Base-by-base conservation (phyloP, 2,113 vertebrate genomes). In the Sterna hirundo region DNA sequence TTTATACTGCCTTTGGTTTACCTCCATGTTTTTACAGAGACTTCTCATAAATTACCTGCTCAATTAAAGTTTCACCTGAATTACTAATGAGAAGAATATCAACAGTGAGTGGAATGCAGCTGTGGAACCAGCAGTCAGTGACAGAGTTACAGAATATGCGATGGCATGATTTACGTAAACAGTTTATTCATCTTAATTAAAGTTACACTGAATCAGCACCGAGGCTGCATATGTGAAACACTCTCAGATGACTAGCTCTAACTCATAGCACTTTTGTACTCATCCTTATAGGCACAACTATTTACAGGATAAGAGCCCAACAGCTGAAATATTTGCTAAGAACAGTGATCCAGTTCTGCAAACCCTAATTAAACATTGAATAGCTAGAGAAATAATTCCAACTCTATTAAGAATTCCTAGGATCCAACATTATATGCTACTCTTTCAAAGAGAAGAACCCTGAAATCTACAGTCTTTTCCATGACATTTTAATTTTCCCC, bases 21-120 rank as follows among this genome's bases (percentile, higher is more conserved):
- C 57, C 44, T 93, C 76, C 34, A 32, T 82, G 52, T 77, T 66
- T 76, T 71, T 22, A 36, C 51, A 88, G 44, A 60, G 4, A 57
- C 52, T 52, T 76, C 62, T 96, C 60, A 81, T 71, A 44, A 90
- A 72, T 82, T 88, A 92, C 46, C 49, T 74, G 58, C 55, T 66
- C 18, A 51, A 68, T 55, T 89, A 80, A 55, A 80, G 64, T 60
- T 74, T 93, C 55, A n/a, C 54, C n/a, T 87, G 69, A 70, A 69
- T 95, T 94, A 82, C 44, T 94, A 74, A 97, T 15, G 21, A 91
- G 42, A 88, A 90, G 66, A 70, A 95, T 85, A 70, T 47, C 54
- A 94, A 27, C 78, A 60, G 32, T 14, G 27, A 76, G 49, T n/a
- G 34, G 57, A 88, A 88, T 11, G 72, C 52, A 92, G 47, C 16